Evolutionary conservation across 2,113 vertebrate species (phyloP).

Genomic region (Athene cunicularia): DNA sequence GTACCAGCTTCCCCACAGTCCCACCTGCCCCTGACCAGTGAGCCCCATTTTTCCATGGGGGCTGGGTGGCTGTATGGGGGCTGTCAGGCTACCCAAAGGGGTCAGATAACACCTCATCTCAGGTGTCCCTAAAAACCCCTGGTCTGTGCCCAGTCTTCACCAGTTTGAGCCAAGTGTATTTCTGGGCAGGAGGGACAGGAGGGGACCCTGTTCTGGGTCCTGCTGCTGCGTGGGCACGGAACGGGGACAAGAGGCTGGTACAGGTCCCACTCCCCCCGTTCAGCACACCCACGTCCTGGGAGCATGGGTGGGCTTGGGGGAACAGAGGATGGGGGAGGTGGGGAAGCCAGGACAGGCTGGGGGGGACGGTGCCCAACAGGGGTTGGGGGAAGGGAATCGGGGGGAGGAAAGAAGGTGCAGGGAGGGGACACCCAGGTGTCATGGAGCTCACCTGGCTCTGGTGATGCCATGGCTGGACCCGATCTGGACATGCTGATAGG

Average conservation of each 20-base stretch:
- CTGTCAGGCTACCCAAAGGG: neutral
- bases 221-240: neutral
- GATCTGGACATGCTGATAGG: neutral
- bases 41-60: neutral
- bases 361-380: rapidly evolving
- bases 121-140: neutral
- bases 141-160: neutral
- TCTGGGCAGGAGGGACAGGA: neutral
- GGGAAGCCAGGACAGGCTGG: neutral
- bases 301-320: neutral
- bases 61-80: rapidly evolving
- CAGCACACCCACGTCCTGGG: rapidly evolving
- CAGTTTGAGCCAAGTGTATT: neutral
- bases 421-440: neutral
- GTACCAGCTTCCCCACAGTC: neutral
- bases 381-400: neutral
- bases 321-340: neutral
- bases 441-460: slow-evolving; percentile 32
- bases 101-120: neutral
- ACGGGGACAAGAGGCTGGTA: neutral
- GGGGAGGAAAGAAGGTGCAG: neutral
- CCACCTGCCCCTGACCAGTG: neutral
- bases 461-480: neutral
- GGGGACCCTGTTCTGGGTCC: neutral
- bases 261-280: neutral